These are phyloP conservation scores for Caenorhabditis drosophilae DNA, from an alignment of 2,888 invertebrate species.

Conservation along the genomic window DNA sequence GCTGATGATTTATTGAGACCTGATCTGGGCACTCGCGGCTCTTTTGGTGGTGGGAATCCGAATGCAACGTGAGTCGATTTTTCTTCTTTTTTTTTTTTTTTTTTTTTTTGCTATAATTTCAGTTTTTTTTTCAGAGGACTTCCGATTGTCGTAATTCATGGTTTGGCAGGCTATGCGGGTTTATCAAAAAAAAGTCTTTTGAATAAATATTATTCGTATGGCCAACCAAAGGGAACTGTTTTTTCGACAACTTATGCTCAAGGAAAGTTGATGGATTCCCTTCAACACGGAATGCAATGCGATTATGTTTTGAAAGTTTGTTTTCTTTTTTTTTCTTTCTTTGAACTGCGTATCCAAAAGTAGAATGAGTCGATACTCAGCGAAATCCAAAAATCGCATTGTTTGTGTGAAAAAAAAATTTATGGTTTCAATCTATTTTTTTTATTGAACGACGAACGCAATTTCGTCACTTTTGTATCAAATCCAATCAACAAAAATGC, in stretches of 20 bases:
- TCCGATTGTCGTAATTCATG: slow-evolving; percentile 35
- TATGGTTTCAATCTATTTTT: too few relatives aligned
- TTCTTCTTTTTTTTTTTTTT: background rate
- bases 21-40: slow-evolving; percentile 31
- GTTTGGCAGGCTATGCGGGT: slow-evolving; percentile 36
- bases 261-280: slow-evolving; percentile 35
- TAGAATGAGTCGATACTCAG: too few relatives aligned
- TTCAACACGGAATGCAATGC: slow-evolving; percentile 42
- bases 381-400: too few relatives aligned
- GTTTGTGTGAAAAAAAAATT: too few relatives aligned
- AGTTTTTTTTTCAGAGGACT: slow-evolving; percentile 16
- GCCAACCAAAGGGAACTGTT: slow-evolving; percentile 38
- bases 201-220: slow-evolving; percentile 38
- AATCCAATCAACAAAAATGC: too few relatives aligned
- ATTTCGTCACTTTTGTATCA: too few relatives aligned
- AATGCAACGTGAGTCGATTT: slow-evolving; percentile 31
- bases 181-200: slow-evolving; percentile 29
- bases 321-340: slow-evolving; percentile 4
- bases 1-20: slow-evolving; percentile 34
- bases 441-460: too few relatives aligned
- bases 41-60: slow-evolving; percentile 37
- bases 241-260: slow-evolving; percentile 37
- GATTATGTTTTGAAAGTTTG: slow-evolving; percentile 38
- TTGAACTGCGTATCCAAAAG: too few relatives aligned
- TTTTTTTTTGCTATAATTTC: background rate